Conservation (phyloP, 1,140 invertebrate species). For the Campoletis sonorensis region DNA sequence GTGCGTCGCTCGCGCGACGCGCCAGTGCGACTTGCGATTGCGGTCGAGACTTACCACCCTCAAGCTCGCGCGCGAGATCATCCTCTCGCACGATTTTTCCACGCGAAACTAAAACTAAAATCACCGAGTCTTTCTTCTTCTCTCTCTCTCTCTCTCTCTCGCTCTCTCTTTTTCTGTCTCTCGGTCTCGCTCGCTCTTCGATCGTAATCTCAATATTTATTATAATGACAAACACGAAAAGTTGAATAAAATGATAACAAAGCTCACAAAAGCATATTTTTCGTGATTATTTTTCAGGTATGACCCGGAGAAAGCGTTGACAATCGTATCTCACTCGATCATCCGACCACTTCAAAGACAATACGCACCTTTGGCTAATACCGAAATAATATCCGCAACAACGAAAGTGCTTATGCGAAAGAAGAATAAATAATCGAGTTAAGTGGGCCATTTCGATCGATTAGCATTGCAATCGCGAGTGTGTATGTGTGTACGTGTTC, state of each 20-base stretch:
- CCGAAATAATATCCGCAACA: not conserved
- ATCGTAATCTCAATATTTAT: not conserved
- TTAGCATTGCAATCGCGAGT: not conserved
- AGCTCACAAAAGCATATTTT: not conserved
- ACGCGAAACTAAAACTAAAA: not conserved
- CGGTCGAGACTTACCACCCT: constrained; percentile 37
- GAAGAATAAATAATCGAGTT: not conserved
- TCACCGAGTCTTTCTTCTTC: not conserved
- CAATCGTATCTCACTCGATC: not conserved
- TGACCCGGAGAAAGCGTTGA: not conserved
- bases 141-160: not conserved
- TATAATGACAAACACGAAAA: not conserved
- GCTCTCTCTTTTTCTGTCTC: no score
- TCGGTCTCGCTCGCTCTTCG: no score
- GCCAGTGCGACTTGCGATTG: constrained; percentile 40
- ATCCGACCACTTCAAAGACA: not conserved
- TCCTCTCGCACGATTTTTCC: not conserved
- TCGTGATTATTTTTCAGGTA: constrained; percentile 5
- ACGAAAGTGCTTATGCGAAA: no score
- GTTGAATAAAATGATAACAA: not conserved
- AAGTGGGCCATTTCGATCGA: constrained; percentile 7
- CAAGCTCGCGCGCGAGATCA: constrained; percentile 1
- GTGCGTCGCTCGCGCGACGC: constrained; percentile 38
- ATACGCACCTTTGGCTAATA: not conserved
- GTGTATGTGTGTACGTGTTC: not conserved